Percentiles rank a stretch among this genome's conserved stretches.
These are phyloP conservation scores for Drosophila murphyi DNA, from an alignment of 1,140 invertebrate genomes.

Conservation along the genomic window DNA sequence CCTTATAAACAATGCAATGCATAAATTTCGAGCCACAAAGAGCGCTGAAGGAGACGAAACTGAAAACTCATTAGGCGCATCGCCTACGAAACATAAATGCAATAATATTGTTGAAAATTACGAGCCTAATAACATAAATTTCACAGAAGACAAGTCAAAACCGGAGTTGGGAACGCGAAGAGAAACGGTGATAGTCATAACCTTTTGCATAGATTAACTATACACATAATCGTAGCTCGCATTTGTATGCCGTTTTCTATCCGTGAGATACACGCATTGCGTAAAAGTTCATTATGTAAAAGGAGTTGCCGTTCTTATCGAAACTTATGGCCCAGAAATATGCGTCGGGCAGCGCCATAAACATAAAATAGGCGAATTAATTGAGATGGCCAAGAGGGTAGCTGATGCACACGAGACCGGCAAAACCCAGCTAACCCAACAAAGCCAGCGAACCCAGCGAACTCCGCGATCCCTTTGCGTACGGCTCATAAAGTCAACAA, in stretches of 20 bases:
- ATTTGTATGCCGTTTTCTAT: constrained; percentile 48
- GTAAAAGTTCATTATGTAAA: constrained; percentile 73
- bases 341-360: constrained; percentile 65
- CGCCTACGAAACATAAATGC: constrained; percentile 77
- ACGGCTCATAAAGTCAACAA: constrained; percentile 71
- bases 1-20: constrained; percentile 50
- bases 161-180: neutral
- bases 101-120: constrained; percentile 77
- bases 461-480: constrained; percentile 8
- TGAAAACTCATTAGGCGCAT: constrained; percentile 77
- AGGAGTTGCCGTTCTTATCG: constrained; percentile 56
- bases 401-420: neutral
- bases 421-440: neutral
- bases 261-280: constrained; percentile 78
- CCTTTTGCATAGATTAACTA: constrained; percentile 19
- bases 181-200: constrained; percentile 5
- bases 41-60: constrained; percentile 37
- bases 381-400: constrained; percentile 49
- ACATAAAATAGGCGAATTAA: constrained; percentile 82
- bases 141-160: constrained; percentile 14
- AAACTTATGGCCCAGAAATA: constrained; percentile 72
- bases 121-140: constrained; percentile 81
- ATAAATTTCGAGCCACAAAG: constrained; percentile 47
- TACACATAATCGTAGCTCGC: neutral
- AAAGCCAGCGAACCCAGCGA: neutral